Conservation (phyloP, 2,113 vertebrate species). For the Grammomys dolichurus region DNA sequence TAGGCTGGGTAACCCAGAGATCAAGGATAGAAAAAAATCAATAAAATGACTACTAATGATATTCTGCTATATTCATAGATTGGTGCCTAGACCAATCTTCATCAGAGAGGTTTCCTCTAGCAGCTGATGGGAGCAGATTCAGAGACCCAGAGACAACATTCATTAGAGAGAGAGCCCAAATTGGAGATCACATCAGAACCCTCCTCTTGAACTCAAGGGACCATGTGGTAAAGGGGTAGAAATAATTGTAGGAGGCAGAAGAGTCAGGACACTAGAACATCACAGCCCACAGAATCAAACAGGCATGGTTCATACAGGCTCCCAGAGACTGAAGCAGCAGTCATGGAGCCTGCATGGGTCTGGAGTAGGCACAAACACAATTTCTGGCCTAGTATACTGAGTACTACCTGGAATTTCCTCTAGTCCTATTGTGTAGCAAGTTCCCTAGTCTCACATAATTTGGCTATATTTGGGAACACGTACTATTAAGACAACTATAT, state of each 20-base stretch:
- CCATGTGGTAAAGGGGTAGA: background rate
- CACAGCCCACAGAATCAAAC: no score
- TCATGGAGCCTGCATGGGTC: background rate
- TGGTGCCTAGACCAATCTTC: background rate
- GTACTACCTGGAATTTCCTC: background rate
- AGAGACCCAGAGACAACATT: background rate
- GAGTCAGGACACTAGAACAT: background rate
- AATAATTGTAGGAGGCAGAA: background rate
- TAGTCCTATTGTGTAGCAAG: background rate
- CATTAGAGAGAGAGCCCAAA: background rate
- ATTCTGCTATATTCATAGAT: background rate
- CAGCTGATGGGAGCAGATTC: background rate
- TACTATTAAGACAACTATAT: conserved; percentile 7
- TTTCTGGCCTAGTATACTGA: background rate
- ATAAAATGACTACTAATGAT: background rate
- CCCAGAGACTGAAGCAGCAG: background rate
- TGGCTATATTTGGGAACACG: background rate
- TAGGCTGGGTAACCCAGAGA: background rate
- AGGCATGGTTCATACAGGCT: background rate
- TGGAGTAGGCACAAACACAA: background rate
- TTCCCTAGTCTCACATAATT: background rate
- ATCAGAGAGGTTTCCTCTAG: background rate
- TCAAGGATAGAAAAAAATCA: background rate
- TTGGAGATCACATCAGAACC: background rate
- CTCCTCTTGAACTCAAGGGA: background rate